phyloP scores from a whole-genome alignment of 2,113 vertebrate genomes.

The Rhea americana region DNA sequence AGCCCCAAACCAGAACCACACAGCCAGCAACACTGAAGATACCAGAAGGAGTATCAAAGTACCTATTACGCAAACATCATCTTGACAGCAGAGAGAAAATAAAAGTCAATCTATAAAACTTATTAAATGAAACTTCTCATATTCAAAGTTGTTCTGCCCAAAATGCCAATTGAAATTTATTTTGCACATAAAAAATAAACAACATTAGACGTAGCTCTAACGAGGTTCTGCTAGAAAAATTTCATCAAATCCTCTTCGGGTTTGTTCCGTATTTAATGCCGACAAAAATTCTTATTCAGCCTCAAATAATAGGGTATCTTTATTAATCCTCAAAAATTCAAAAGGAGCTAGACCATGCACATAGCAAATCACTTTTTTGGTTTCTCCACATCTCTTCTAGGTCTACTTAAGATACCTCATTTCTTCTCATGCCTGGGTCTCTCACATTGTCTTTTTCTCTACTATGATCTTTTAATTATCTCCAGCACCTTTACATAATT shows the following conservation, averaged over 20 bases:
- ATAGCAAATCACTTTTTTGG: not conserved
- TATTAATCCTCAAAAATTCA: not conserved
- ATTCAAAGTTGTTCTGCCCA: not conserved
- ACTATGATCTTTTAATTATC: not conserved
- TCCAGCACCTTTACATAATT: not conserved
- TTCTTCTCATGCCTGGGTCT: not conserved
- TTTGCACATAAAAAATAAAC: not conserved
- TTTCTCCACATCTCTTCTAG: not conserved
- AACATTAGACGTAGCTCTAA: not conserved
- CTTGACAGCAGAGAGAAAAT: not conserved
- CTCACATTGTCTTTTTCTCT: not conserved
- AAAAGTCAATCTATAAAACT: not conserved
- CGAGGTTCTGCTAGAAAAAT: not conserved
- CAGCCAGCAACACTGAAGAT: not conserved
- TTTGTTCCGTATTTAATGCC: not conserved
- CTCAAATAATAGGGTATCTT: not conserved
- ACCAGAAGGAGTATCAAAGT: not conserved
- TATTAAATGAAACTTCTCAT: not conserved
- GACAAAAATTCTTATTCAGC: not conserved
- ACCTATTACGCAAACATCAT: not conserved
- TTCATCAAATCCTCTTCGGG: not conserved
- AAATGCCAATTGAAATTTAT: not conserved
- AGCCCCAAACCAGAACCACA: not conserved
- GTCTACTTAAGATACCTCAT: not conserved
- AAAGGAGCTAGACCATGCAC: not conserved